A percentile compares a stretch with the other conserved stretches of the same genome.
Conservation (phyloP, 2,888 invertebrate species). For the Callyntrura guangdongensis region DNA sequence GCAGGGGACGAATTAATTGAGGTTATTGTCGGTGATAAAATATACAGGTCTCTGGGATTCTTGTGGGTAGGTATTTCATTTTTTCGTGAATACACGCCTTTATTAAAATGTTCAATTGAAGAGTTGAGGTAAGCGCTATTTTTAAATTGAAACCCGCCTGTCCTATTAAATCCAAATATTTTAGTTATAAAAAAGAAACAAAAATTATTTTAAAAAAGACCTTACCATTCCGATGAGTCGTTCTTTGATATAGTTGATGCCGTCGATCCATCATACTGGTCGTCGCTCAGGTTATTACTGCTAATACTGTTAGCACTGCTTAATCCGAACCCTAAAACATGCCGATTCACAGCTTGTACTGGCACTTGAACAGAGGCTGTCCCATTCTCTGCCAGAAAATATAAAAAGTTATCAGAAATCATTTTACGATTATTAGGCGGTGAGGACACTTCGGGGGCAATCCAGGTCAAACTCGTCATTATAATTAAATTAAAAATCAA, state of each 20-base stretch:
- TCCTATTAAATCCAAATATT: background rate
- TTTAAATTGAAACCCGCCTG: background rate
- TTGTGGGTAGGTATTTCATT: background rate
- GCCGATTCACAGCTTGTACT: constrained; percentile 83
- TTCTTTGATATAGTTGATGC: constrained; percentile 74
- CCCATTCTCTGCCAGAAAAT: constrained; percentile 72
- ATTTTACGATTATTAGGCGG: constrained; percentile 13
- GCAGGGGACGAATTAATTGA: background rate
- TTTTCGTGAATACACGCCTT: background rate
- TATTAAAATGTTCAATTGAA: background rate
- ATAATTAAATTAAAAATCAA: constrained; percentile 59
- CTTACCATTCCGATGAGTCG: constrained; percentile 78
- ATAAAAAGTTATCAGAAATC: constrained; percentile 59
- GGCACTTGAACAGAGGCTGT: constrained; percentile 81
- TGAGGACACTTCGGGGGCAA: background rate
- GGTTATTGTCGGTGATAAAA: background rate
- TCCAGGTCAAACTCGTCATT: constrained; percentile 60
- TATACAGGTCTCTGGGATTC: no score
- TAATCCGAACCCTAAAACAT: constrained; percentile 80
- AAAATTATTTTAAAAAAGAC: background rate
- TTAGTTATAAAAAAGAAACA: background rate
- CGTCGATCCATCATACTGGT: constrained; percentile 71
- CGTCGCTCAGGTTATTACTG: constrained; percentile 66
- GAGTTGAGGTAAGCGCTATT: background rate
- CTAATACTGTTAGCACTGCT: constrained; percentile 58